These are phyloP conservation scores for Phylloscopus collybita DNA, from an alignment of 2,797 vertebrate species.

Conservation along the genomic window DNA sequence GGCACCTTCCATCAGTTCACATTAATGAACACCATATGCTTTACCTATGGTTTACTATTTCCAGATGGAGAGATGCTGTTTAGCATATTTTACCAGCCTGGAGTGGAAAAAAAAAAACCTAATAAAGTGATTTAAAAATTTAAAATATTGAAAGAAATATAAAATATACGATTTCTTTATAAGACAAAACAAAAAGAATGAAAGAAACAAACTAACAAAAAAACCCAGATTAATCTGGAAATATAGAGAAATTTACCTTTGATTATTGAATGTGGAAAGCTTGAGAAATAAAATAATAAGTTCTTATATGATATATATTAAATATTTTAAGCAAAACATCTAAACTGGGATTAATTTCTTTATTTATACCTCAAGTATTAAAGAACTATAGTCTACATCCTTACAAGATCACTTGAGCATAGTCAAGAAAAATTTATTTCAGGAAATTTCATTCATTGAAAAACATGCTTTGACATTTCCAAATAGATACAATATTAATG, in stretches of 20 bases:
- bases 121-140: background rate
- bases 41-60: background rate
- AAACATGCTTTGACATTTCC: background rate
- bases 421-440: background rate
- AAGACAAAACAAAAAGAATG: background rate
- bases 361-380: background rate
- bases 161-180: background rate
- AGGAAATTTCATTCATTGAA: background rate
- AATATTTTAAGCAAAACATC: background rate
- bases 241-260: background rate
- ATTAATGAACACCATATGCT: background rate
- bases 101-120: accelerated
- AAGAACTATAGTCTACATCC: background rate
- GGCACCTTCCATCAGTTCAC: background rate
- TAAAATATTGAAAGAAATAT: background rate
- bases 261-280: background rate
- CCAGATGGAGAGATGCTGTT: background rate
- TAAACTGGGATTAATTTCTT: background rate
- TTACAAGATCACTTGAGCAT: background rate
- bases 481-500: background rate
- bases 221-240: accelerated
- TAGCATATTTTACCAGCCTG: background rate
- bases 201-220: background rate
- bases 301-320: background rate
- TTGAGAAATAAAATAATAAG: background rate